Evolutionary conservation across 2,113 vertebrate species (phyloP).

Genomic region (Cavia aperea): DNA sequence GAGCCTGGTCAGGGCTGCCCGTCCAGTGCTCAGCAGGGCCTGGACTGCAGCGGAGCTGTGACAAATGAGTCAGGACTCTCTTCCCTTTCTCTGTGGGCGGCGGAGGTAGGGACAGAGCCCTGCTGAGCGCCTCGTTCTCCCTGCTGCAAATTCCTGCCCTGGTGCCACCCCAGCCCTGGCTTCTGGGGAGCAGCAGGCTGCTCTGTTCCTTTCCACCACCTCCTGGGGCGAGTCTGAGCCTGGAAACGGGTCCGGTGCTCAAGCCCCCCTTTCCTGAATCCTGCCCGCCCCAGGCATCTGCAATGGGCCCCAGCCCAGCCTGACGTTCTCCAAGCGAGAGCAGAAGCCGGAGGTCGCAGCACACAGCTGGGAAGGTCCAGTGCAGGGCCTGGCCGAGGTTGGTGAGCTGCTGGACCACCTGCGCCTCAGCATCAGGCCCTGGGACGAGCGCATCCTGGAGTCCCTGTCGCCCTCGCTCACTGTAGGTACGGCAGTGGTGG

Average conservation of each 20-base stretch:
- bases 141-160: accelerated
- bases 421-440: conserved; percentile 75
- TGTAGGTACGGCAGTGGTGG: conserved; percentile 74
- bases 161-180: too few relatives aligned
- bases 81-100: accelerated
- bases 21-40: not conserved
- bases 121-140: not conserved
- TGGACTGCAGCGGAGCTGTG: too few relatives aligned
- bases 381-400: not conserved
- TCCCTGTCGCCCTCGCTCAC: conserved; percentile 79
- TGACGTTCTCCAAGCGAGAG: conserved; percentile 60
- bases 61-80: accelerated
- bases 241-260: accelerated
- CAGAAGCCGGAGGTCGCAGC: accelerated
- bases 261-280: not conserved
- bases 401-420: conserved; percentile 65
- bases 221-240: not conserved
- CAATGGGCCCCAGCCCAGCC: conserved; percentile 58
- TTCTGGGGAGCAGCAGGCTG: accelerated
- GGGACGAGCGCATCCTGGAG: conserved; percentile 79
- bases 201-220: accelerated
- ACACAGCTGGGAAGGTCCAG: conserved; percentile 51
- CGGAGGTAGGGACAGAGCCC: not conserved
- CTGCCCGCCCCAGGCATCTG: conserved; percentile 77
- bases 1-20: not conserved